Percentiles rank a stretch among this genome's conserved stretches.
Evolutionary conservation across 2,113 vertebrate genomes (phyloP).

Genomic region (Poicephalus meyeri): DNA sequence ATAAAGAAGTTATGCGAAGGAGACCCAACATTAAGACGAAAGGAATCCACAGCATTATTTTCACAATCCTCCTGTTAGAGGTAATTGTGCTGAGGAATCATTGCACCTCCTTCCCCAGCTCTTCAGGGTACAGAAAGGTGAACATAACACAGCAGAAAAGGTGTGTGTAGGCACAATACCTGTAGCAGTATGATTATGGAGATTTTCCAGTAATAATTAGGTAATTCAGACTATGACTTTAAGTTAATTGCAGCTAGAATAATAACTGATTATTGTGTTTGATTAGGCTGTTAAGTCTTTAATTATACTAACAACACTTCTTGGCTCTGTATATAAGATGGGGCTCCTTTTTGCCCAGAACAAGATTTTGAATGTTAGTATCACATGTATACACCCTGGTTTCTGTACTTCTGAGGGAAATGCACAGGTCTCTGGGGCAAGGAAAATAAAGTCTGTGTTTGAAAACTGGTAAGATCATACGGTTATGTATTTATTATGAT

Average conservation of each 20-base stretch:
- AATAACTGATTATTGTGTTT: not conserved
- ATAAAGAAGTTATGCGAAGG: not conserved
- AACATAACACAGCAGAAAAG: not conserved
- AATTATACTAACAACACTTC: not conserved
- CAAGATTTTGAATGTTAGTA: not conserved
- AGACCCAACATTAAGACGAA: not conserved
- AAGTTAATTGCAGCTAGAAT: not conserved
- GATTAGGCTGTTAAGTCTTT: not conserved
- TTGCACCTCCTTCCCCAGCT: not conserved
- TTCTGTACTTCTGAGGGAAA: not conserved
- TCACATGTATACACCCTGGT: not conserved
- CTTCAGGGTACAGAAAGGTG: not conserved
- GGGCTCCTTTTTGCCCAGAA: not conserved
- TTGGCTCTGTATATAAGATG: not conserved
- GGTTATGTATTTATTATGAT: not conserved
- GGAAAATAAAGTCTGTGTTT: not conserved
- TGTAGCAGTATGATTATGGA: not conserved
- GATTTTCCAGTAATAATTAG: not conserved
- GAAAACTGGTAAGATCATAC: not conserved
- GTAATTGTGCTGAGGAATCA: accelerated
- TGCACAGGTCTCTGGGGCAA: not conserved
- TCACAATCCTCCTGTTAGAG: not conserved
- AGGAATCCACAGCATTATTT: not conserved
- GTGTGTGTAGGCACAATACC: not conserved
- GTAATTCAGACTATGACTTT: not conserved